Conservation (phyloP, 1,140 invertebrate genomes). For the Bombus fervidus region DNA sequence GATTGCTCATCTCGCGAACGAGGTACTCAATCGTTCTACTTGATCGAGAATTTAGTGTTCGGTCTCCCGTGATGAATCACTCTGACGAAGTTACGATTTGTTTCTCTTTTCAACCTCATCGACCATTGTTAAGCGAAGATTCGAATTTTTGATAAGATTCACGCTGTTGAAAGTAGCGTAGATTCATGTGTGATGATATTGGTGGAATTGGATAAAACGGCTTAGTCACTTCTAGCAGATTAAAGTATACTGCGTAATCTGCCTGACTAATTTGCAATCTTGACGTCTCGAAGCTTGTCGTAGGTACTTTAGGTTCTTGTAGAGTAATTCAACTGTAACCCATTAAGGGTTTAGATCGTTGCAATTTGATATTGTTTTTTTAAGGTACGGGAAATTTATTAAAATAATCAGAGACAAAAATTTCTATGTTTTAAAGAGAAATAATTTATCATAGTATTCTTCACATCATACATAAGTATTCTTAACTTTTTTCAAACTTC, state of each 20-base stretch:
- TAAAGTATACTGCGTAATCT: background rate
- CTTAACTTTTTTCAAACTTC: too few species aligned
- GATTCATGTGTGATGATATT: background rate
- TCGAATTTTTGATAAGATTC: conserved; percentile 1
- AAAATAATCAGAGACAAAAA: too few species aligned
- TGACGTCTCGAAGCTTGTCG: background rate
- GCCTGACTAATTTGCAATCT: background rate
- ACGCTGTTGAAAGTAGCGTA: background rate
- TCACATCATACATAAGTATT: too few species aligned
- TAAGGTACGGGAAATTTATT: too few species aligned
- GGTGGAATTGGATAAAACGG: background rate
- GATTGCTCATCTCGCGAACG: too few species aligned
- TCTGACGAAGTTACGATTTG: background rate
- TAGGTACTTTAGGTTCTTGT: too few species aligned
- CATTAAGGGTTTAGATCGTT: too few species aligned
- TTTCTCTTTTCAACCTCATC: background rate
- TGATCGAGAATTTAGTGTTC: background rate
- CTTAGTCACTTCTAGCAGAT: background rate
- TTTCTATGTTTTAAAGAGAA: too few species aligned
- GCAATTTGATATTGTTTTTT: too few species aligned
- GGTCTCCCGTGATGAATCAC: background rate
- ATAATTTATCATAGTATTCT: too few species aligned
- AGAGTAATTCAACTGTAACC: too few species aligned
- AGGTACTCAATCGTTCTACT: background rate
- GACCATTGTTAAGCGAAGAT: background rate